These are phyloP conservation scores for Apotomis capreana DNA, from an alignment of 2,888 invertebrate species.

Conservation along the genomic window DNA sequence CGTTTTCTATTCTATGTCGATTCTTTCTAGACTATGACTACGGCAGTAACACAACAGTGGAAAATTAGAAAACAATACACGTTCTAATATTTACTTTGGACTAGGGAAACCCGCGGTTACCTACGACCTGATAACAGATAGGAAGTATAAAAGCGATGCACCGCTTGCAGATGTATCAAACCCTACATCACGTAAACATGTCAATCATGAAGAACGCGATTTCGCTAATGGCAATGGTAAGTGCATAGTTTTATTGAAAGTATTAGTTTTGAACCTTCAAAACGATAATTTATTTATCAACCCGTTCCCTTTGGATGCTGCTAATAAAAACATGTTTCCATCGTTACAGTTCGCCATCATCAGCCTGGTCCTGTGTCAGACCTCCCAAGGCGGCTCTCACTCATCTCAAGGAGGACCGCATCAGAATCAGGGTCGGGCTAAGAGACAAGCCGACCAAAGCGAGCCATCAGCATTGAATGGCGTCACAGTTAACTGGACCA, in stretches of 20 bases:
- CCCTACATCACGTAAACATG: slow-evolving; percentile 45
- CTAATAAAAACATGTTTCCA: background rate
- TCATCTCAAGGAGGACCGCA: slow-evolving; percentile 45
- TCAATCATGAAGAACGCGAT: slow-evolving; percentile 45
- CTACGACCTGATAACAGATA: slow-evolving; percentile 48
- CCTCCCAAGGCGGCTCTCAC: slow-evolving; percentile 45
- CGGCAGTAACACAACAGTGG: background rate
- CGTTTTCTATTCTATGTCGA: background rate
- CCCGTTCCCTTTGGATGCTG: background rate
- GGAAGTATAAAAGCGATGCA: slow-evolving; percentile 54
- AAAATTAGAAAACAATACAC: slow-evolving; percentile 26
- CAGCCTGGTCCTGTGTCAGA: slow-evolving; percentile 44
- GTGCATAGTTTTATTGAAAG: slow-evolving; percentile 22
- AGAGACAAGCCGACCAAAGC: slow-evolving; percentile 45
- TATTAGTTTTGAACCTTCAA: background rate
- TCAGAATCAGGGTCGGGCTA: slow-evolving; percentile 47
- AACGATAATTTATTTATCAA: no score
- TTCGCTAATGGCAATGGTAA: slow-evolving; percentile 48
- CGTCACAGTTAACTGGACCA: slow-evolving; percentile 48
- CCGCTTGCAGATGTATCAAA: slow-evolving; percentile 41
- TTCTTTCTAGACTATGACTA: slow-evolving; percentile 5
- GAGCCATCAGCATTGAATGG: slow-evolving; percentile 2
- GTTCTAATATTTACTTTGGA: slow-evolving; percentile 27
- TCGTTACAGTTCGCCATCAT: slow-evolving; percentile 47
- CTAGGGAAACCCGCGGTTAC: slow-evolving; percentile 36